Percentiles rank a stretch among this genome's conserved stretches.
These are phyloP conservation scores for Diloba caeruleocephala DNA, from an alignment of 2,888 invertebrate genomes.

Conservation along the genomic window DNA sequence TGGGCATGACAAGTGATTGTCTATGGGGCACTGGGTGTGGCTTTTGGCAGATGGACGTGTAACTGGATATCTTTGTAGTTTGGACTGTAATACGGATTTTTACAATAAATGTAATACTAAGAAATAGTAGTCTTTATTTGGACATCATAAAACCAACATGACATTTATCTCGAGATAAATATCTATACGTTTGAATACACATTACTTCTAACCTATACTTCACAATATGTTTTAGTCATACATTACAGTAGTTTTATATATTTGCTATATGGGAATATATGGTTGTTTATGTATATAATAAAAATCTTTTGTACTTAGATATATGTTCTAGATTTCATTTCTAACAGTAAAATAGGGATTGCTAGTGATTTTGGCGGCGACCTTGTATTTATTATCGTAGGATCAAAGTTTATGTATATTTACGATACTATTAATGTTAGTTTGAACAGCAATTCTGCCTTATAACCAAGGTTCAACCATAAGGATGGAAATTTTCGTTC, in stretches of 20 bases:
- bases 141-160: too few species aligned
- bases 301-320: too few species aligned
- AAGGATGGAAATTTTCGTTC: slow-evolving; percentile 50
- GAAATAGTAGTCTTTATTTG: too few species aligned
- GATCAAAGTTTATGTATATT: slow-evolving; percentile 37
- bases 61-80: too few species aligned
- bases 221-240: not conserved
- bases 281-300: not conserved
- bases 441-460: slow-evolving; percentile 46
- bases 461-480: slow-evolving; percentile 28
- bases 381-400: slow-evolving; percentile 17
- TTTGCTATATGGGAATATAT: not conserved
- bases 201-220: not conserved
- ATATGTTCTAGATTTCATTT: too few species aligned
- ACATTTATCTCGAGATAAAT: slow-evolving; percentile 9
- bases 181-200: not conserved
- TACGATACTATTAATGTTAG: slow-evolving; percentile 34
- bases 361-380: not conserved
- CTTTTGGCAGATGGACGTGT: too few species aligned
- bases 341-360: too few species aligned
- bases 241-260: not conserved
- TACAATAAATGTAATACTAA: too few species aligned
- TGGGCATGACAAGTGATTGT: too few species aligned
- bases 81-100: too few species aligned
- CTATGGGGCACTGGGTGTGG: too few species aligned